Base-by-base conservation (phyloP, 1,140 invertebrate genomes). In the Drosophila bocki region DNA sequence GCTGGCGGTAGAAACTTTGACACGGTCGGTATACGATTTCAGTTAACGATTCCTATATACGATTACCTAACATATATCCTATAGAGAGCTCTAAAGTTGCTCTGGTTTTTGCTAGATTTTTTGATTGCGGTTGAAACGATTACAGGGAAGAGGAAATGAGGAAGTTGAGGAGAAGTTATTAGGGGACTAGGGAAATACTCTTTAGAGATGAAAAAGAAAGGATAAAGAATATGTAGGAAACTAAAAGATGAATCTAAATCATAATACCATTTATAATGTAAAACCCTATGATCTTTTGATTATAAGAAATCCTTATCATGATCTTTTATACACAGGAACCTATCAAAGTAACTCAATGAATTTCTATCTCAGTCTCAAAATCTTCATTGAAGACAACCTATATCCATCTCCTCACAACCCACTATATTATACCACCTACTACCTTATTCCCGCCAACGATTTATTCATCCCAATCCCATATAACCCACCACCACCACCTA, bases 21-120 rank as follows among this genome's bases (percentile, higher is more conserved):
- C 70, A 47, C 54, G 64, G 67, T 29, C 69, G 79, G 83, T 87
- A 76, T 87, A 80, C 47, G 71, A 87, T 83, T 88, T 88, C 84
- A 87, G 69, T 56, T 80, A 26, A 57, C 64, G 56, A 74, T 75
- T 53, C 50, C 32, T 39, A 60, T 48, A 50, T 50, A 13, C 7
- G 19, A 35, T 47, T 37, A 45, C 9, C 15, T 56, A 22, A 22
- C 19, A 39, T 39, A 22, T 61, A 35, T 61, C 50, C 37, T 42
- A 47, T 44, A 15, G n/a, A 19, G n/a, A 15, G 12, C n/a, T 29
- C 64, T 60, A 32, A 54, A 65, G 63, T 47, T 41, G 29, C 77
- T 62, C 62, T 80, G 76, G 71, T 65, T 79, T 83, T 82, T 11
- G 41, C 33, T 42, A 58, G 60, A 59, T 44, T 56, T 62, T 63